Evolutionary conservation across 2,113 vertebrate species (phyloP).

Genomic region (Clupea harengus): DNA sequence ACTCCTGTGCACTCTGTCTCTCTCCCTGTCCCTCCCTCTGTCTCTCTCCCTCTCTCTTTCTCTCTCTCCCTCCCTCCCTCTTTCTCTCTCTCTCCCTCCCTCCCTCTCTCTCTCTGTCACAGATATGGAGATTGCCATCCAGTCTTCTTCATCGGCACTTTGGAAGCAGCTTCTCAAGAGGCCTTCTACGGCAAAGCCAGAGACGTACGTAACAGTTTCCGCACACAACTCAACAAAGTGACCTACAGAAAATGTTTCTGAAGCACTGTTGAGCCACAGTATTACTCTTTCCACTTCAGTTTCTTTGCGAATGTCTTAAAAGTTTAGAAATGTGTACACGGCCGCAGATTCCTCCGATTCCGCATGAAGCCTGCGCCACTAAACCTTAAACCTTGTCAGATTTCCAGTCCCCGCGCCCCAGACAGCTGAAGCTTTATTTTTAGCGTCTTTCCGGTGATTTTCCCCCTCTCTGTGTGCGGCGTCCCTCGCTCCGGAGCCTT

Average conservation of each 20-base stretch:
- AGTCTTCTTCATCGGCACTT: conserved; percentile 96
- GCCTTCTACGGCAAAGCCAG: conserved; percentile 98
- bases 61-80: not conserved
- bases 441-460: conserved; percentile 62
- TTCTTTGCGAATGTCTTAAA: conserved; percentile 11
- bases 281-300: not conserved
- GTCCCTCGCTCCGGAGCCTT: conserved; percentile 70
- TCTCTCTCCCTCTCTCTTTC: not conserved
- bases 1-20: too few species aligned
- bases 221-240: not conserved
- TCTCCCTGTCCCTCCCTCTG: too few species aligned
- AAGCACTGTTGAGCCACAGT: not conserved
- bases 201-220: conserved; percentile 84
- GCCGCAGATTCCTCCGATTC: not conserved
- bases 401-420: not conserved
- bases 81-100: not conserved
- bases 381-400: conserved; percentile 16
- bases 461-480: conserved; percentile 42
- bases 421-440: conserved; percentile 72
- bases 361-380: not conserved
- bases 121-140: conserved; percentile 99
- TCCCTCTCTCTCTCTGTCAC: conserved; percentile 30
- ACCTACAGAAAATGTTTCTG: not conserved
- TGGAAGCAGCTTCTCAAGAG: conserved; percentile 99
- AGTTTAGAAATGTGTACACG: conserved; percentile 15